Evolutionary conservation across 1,140 invertebrate species (phyloP).

Genomic region (Sycophaga agraensis): DNA sequence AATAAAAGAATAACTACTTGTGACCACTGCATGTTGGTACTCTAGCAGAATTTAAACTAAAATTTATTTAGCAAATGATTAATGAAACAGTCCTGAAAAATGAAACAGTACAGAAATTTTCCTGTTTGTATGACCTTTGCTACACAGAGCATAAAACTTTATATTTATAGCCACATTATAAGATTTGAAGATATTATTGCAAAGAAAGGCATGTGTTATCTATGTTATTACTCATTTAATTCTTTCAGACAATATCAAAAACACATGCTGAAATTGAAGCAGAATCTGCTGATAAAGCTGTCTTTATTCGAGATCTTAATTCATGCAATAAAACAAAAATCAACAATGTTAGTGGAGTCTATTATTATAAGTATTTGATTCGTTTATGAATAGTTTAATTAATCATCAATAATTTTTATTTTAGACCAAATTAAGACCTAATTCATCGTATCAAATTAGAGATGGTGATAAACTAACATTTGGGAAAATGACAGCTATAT

Average conservation of each 20-base stretch:
- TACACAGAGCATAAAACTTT: too few species aligned
- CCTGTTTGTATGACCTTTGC: too few species aligned
- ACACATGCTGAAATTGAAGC: slow-evolving; percentile 50
- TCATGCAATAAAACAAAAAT: slow-evolving; percentile 49
- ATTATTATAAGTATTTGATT: neutral
- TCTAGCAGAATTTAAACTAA: neutral
- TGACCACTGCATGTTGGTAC: slow-evolving; percentile 2
- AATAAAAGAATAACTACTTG: neutral
- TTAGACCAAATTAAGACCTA: slow-evolving; percentile 35
- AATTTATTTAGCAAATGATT: too few species aligned
- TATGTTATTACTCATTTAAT: too few species aligned
- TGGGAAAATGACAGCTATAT: slow-evolving; percentile 34
- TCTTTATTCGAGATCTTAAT: slow-evolving; percentile 46
- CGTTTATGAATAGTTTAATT: slow-evolving; percentile 38
- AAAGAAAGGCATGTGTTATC: too few species aligned
- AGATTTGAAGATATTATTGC: too few species aligned
- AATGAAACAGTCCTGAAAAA: too few species aligned
- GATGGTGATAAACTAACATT: slow-evolving; percentile 40
- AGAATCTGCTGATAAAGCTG: slow-evolving; percentile 18
- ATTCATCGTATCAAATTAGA: slow-evolving; percentile 41
- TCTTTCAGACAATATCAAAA: slow-evolving; percentile 48
- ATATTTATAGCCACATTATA: too few species aligned
- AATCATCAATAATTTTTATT: slow-evolving; percentile 31
- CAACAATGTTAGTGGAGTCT: slow-evolving; percentile 41
- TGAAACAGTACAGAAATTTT: too few species aligned